Conservation (phyloP, 2,888 invertebrate genomes). For the Tipula helvola region DNA sequence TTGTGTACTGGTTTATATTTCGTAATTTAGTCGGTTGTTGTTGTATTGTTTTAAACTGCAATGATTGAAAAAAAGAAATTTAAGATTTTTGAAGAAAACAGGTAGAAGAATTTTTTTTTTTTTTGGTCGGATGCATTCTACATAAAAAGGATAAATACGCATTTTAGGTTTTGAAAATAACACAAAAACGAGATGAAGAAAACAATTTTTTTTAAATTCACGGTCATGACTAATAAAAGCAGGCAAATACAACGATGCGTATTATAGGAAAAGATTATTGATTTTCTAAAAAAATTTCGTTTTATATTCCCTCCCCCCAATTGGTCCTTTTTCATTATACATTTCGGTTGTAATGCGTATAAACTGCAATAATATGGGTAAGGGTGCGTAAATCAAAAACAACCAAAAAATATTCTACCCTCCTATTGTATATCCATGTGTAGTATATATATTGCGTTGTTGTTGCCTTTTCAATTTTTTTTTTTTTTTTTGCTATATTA, state of each 20-base stretch:
- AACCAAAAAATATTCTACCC: background rate
- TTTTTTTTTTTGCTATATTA: background rate
- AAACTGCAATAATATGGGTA: background rate
- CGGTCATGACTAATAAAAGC: background rate
- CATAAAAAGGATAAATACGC: background rate
- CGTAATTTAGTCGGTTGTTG: background rate
- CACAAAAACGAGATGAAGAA: background rate
- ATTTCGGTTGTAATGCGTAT: background rate
- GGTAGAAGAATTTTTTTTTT: background rate
- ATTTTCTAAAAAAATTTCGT: background rate
- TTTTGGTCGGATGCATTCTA: background rate
- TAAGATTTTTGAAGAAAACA: background rate
- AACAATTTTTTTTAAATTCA: background rate
- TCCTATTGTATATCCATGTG: background rate
- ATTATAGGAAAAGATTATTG: background rate
- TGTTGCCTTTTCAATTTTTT: background rate
- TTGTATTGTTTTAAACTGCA: background rate
- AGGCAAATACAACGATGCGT: background rate
- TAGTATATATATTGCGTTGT: background rate
- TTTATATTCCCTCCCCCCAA: background rate
- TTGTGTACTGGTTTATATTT: background rate
- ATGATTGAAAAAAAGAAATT: background rate
- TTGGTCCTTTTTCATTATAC: background rate
- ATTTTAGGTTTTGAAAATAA: background rate
- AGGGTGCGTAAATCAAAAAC: background rate